Evolutionary conservation across 2,113 vertebrate species (phyloP), one percentile per base, ranked within the genome.

Genomic region (Hiodon alosoides): DNA sequence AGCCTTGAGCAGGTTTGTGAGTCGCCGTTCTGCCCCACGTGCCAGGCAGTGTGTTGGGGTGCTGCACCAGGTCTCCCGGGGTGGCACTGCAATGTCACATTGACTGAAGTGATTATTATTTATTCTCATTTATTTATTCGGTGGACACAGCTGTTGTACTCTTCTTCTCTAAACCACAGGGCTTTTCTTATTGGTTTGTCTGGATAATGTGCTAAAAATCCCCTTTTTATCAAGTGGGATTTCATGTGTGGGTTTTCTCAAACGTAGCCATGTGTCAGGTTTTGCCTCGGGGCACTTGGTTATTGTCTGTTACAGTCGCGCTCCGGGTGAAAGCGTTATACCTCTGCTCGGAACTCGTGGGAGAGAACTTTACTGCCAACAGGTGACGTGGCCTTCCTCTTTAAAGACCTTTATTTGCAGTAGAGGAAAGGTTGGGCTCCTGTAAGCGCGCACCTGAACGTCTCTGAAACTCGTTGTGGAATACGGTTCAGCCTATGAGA

Each of bases 1-100:
- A 85, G 95, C 77, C 83, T 99, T 73, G 97, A 99, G 85, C 97
- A 99, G 95, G 97, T 98, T 75, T 80, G 85, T 76, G 64, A 11
- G n/a, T 2, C 8, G 16, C 9, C 7, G 0, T 3, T 10, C 53
- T 14, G 8, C 7, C 58, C 55, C 60, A 64, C 14, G 14, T 54
- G 47, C 31, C 7, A 7, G 47, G 11, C 54, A 13, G 7, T 47
- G 52, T 11, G 48, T 13, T 58, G 62, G 53, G 4, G 3, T 4
- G 5, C 5, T 53, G 53, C 16, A 48, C 5, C 10, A 47, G 31
- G 5, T 8, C 17, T 73, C 31, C 31, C 31, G 0, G 31, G 31
- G 31, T 31, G 31, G 31, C 31, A 31, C 31, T 31, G 31, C 31
- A 31, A 31, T 31, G 31, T 31, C 31, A 31, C 31, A 31, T 31